Conservation (phyloP, 2,797 vertebrate genomes). For the Spinibarbus caldwelli region DNA sequence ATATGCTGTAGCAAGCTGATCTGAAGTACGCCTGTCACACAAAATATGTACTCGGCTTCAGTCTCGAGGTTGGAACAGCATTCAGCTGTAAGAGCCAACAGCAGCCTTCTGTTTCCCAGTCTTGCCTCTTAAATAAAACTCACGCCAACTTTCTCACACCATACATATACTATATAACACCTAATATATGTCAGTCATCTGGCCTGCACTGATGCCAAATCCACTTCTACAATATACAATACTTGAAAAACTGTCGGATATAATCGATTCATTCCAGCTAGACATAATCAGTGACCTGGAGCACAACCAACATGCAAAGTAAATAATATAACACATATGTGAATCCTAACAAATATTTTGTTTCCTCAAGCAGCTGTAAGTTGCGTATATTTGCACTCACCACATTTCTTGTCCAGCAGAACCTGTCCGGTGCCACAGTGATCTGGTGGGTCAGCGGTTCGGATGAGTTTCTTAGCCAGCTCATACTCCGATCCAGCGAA, state of each 20-base stretch:
- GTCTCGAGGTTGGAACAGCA: conserved; percentile 69
- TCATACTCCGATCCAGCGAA: conserved; percentile 86
- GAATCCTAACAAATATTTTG: neutral
- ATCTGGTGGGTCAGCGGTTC: conserved; percentile 74
- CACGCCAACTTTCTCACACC: conserved; percentile 69
- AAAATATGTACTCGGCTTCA: conserved; percentile 61
- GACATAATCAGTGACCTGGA: conserved; percentile 19
- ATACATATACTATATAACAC: conserved; percentile 41
- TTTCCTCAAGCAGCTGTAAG: neutral
- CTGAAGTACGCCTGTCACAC: conserved; percentile 36
- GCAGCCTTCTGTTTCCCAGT: conserved; percentile 71
- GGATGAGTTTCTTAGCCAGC: conserved; percentile 78
- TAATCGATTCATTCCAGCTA: neutral
- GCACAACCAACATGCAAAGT: neutral
- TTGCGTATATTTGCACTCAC: conserved; percentile 76
- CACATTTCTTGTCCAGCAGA: conserved; percentile 85
- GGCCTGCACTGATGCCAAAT: conserved; percentile 65
- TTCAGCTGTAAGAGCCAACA: conserved; percentile 67
- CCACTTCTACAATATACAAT: neutral
- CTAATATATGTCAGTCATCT: conserved; percentile 74
- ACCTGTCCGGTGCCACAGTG: conserved; percentile 85
- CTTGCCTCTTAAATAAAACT: conserved; percentile 59
- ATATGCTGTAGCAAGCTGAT: conserved; percentile 3
- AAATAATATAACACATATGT: neutral
- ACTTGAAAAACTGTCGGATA: neutral